Evolutionary conservation across 2,888 invertebrate genomes (phyloP).

Genomic region (Carterocephalus palaemon): DNA sequence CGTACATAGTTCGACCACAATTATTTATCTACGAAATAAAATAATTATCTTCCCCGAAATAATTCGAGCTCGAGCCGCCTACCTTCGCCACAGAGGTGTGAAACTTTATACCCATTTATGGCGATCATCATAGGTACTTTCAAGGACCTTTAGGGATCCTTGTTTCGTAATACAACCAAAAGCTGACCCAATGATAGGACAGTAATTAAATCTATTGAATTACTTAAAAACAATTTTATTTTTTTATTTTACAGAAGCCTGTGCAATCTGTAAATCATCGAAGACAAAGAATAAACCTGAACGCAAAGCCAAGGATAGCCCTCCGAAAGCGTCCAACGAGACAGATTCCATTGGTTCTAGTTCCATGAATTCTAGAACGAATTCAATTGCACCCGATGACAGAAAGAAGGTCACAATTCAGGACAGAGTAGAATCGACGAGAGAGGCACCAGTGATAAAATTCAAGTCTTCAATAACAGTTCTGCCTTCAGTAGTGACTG

Average conservation of each 20-base stretch:
- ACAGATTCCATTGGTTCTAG: neutral
- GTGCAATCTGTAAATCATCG: slow-evolving; percentile 8
- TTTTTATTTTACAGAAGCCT: slow-evolving; percentile 29
- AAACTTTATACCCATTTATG: too few relatives aligned
- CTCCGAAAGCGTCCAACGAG: neutral
- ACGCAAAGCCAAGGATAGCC: neutral
- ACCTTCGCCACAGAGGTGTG: too few relatives aligned
- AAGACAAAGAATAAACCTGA: slow-evolving; percentile 6
- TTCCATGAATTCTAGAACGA: neutral
- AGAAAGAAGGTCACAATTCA: slow-evolving; percentile 6
- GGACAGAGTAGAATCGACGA: neutral
- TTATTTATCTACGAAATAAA: too few relatives aligned
- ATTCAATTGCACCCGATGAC: neutral
- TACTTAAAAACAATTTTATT: too few relatives aligned
- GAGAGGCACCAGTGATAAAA: slow-evolving; percentile 31
- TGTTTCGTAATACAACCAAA: too few relatives aligned
- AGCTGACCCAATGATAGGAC: too few relatives aligned
- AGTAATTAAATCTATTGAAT: too few relatives aligned
- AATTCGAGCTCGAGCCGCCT: too few relatives aligned
- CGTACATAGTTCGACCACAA: too few relatives aligned
- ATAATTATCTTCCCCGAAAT: too few relatives aligned
- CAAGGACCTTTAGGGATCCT: too few relatives aligned
- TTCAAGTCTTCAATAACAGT: slow-evolving; percentile 47
- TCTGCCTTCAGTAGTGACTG: slow-evolving; percentile 41
- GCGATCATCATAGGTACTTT: too few relatives aligned